Percentiles rank a stretch among this genome's conserved stretches.
phyloP scores from a whole-genome alignment of 2,113 vertebrate genomes.

The Stigmatopora argus region DNA sequence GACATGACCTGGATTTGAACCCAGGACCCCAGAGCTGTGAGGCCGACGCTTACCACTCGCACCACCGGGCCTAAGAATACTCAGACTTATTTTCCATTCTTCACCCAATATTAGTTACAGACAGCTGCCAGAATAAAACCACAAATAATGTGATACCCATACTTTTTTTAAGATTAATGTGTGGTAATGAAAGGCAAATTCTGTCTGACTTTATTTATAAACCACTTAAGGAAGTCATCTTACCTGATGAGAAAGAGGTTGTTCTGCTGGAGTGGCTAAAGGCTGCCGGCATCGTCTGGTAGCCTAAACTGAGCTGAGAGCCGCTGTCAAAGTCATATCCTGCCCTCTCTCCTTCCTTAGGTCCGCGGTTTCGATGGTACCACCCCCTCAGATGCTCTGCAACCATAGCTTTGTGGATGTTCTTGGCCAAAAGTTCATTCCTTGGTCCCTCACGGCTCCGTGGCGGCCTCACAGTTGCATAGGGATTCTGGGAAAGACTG shows the following conservation, averaged over 20 bases:
- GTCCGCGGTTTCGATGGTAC: constrained; percentile 87
- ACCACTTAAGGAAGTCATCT: not conserved
- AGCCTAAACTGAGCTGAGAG: constrained; percentile 83
- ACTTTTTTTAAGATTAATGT: no score
- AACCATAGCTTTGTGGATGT: constrained; percentile 92
- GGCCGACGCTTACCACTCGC: no score
- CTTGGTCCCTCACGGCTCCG: constrained; percentile 77
- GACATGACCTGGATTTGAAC: no score
- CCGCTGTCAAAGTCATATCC: constrained; percentile 81
- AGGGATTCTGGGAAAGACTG: constrained; percentile 81
- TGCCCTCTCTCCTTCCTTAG: constrained; percentile 64
- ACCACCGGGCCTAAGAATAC: no score
- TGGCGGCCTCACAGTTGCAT: constrained; percentile 84
- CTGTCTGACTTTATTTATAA: not conserved
- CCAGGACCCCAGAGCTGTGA: no score
- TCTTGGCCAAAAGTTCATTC: constrained; percentile 84
- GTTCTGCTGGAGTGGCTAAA: constrained; percentile 84
- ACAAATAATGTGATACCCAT: no score
- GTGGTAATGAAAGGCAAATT: no score
- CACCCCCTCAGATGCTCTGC: constrained; percentile 91
- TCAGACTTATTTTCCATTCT: no score
- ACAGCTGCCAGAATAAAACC: no score
- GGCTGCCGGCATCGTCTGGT: constrained; percentile 82
- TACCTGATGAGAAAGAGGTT: constrained; percentile 80
- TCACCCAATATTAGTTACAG: no score